These are phyloP conservation scores for Desmodus rotundus DNA, from an alignment of 2,113 vertebrate species.

Conservation along the genomic window DNA sequence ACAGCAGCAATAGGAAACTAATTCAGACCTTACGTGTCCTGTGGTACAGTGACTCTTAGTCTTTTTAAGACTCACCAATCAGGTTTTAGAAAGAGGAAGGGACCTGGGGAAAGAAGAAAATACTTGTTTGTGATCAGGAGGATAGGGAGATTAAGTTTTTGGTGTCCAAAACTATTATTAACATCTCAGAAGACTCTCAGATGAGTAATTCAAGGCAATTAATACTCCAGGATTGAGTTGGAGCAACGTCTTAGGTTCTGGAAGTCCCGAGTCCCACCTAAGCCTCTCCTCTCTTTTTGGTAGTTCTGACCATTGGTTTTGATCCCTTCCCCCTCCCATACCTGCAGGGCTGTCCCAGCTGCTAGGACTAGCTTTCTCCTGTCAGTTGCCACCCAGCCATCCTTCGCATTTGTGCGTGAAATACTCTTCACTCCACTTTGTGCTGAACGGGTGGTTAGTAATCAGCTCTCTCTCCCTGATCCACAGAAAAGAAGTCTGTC, in stretches of 20 bases:
- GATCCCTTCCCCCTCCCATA: accelerated
- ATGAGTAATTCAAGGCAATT: background rate
- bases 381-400: background rate
- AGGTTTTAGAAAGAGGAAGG: background rate
- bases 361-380: background rate
- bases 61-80: background rate
- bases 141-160: background rate
- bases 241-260: background rate
- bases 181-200: background rate
- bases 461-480: background rate
- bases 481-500: background rate
- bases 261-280: background rate
- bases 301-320: background rate
- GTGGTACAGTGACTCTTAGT: background rate
- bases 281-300: background rate
- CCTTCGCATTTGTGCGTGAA: background rate
- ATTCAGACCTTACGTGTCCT: background rate
- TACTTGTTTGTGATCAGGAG: background rate
- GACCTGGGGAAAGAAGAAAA: background rate
- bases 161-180: background rate
- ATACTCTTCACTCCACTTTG: background rate
- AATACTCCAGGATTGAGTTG: background rate
- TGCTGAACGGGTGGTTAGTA: background rate
- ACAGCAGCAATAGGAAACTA: background rate
- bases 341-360: background rate